phyloP scores from a whole-genome alignment of 2,113 vertebrate genomes.

The Lampris incognitus region DNA sequence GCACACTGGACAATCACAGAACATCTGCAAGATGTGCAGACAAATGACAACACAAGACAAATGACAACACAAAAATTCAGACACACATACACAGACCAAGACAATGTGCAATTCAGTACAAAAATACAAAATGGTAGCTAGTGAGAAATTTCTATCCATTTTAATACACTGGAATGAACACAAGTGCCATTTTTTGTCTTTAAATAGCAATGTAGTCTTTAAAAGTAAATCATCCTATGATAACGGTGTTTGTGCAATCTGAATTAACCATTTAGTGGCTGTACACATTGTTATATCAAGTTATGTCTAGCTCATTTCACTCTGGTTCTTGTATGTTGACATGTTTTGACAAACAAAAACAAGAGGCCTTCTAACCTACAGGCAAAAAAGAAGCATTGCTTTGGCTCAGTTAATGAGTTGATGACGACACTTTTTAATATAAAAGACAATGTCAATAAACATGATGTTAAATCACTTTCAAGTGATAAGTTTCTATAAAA shows the following conservation, averaged over 20 bases:
- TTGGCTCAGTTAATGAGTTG: neutral
- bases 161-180: no score
- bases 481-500: no score
- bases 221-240: no score
- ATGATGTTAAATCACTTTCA: neutral
- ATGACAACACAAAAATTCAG: neutral
- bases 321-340: neutral
- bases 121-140: no score
- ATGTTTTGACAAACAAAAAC: neutral
- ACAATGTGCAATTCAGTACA: neutral
- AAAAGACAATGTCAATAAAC: neutral
- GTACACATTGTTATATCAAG: no score
- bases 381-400: neutral
- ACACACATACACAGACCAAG: conserved; percentile 2
- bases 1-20: conserved; percentile 49
- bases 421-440: neutral
- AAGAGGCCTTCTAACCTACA: neutral
- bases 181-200: no score
- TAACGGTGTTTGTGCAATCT: no score
- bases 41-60: neutral
- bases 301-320: neutral
- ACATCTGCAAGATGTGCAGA: neutral
- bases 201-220: no score
- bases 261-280: no score
- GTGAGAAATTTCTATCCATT: no score